Conservation (phyloP, 64 coral and sea anemone species). For the Actinia tenebrosa region DNA sequence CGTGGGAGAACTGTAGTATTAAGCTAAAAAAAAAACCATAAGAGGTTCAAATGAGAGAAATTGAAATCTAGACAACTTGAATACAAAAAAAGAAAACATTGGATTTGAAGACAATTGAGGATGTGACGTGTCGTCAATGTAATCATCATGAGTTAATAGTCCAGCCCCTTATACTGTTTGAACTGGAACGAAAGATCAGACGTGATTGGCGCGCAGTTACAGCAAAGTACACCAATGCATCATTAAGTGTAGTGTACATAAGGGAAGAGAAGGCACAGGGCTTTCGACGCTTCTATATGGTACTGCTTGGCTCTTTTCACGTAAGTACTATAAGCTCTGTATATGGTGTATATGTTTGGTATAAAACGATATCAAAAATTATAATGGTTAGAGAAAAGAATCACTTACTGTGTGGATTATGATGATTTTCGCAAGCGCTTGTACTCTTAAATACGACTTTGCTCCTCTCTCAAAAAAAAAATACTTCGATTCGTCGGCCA, state of each 20-base stretch:
- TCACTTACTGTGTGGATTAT: conserved; percentile 6
- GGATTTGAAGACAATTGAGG: not conserved
- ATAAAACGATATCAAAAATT: not conserved
- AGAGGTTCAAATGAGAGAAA: not conserved
- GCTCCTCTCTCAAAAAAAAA: not conserved
- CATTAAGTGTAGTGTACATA: not conserved
- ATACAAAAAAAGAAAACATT: not conserved
- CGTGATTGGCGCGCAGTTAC: not conserved
- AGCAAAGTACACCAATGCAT: not conserved
- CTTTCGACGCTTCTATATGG: not conserved
- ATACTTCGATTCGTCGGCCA: too few species aligned
- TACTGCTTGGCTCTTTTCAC: not conserved
- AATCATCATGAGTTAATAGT: not conserved
- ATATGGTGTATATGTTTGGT: too few species aligned
- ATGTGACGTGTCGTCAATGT: not conserved
- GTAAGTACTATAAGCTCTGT: not conserved
- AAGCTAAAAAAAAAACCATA: not conserved
- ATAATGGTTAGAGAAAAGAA: not conserved
- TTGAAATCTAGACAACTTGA: not conserved
- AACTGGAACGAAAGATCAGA: not conserved
- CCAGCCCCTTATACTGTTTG: not conserved
- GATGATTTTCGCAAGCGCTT: not conserved
- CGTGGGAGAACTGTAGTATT: not conserved
- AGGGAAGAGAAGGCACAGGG: not conserved
- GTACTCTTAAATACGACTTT: not conserved